Evolutionary conservation across 2,113 vertebrate genomes (phyloP), one percentile per base, ranked within the genome.

Genomic region (Pachycephala philippinensis): DNA sequence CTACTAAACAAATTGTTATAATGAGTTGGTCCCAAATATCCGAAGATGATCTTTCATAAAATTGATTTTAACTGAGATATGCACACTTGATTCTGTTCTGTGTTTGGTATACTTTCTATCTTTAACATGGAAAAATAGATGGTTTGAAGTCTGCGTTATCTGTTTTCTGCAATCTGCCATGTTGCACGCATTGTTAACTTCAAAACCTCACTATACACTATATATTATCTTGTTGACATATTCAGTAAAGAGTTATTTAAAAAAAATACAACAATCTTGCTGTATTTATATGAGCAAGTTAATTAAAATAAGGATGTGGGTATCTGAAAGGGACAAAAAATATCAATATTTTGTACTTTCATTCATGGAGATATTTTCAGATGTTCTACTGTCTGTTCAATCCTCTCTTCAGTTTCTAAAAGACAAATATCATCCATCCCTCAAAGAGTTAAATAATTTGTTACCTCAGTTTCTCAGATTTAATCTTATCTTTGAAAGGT

Each of bases 181-280:
- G 96, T 97, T 74, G 44, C 97, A 98, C 98, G 97, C 96, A 96
- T 98, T 98, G 98, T 98, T 97, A 97, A 96, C 89, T 94, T 94
- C 95, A 95, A 70, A 96, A 96, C 90, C 97, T 98, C 97, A 97
- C 97, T 97, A 97, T 97, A 98, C 97, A 96, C 97, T 98, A 96
- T 98, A 97, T 97, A 98, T 97, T 97, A 98, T 96, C 97, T 98
- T 98, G 97, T 98, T 97, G 97, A 94, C 97, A 97, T 98, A 98
- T 96, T 97, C 97, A 98, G 98, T 98, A 98, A 98, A 98, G 94
- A 96, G 97, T 98, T 98, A 97, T 97, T 98, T 97, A 90, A 97
- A 98, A 98, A 98, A 96, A 96, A 97, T 94, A 87, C 77, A 87
- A 81, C 40, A 84, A 89, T 90, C 49, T 90, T 90, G 13, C 75